phyloP scores from a whole-genome alignment of 2,113 vertebrate species.

The Gulo gulo region DNA sequence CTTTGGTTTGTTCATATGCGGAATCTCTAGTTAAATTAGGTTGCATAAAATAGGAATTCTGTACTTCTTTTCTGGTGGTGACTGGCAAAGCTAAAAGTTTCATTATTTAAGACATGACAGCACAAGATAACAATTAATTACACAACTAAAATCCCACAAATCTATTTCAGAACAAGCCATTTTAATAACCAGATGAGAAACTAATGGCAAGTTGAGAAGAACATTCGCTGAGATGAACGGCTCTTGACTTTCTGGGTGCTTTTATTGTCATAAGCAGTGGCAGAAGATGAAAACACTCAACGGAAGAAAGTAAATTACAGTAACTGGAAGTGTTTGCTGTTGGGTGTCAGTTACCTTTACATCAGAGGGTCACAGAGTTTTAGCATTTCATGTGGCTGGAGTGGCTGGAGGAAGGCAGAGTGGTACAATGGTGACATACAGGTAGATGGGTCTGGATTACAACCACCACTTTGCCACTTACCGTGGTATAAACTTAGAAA shows the following conservation, averaged over 20 bases:
- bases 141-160: background rate
- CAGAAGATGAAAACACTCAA: background rate
- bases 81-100: conserved; percentile 4
- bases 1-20: background rate
- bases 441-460: background rate
- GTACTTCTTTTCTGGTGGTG: background rate
- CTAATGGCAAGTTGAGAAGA: background rate
- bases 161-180: conserved; percentile 14
- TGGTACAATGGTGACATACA: background rate
- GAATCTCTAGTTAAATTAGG: background rate
- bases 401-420: background rate
- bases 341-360: background rate
- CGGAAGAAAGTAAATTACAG: background rate
- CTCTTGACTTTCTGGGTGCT: background rate
- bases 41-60: background rate
- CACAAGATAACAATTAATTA: background rate
- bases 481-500: background rate
- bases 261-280: background rate
- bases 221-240: background rate
- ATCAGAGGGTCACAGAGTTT: background rate
- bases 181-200: background rate
- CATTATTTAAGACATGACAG: background rate
- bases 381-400: background rate
- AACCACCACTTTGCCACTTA: background rate
- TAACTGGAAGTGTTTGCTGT: background rate